These are phyloP conservation scores for Sitta carolinensis DNA, from an alignment of 2,797 vertebrate genomes.

Conservation along the genomic window DNA sequence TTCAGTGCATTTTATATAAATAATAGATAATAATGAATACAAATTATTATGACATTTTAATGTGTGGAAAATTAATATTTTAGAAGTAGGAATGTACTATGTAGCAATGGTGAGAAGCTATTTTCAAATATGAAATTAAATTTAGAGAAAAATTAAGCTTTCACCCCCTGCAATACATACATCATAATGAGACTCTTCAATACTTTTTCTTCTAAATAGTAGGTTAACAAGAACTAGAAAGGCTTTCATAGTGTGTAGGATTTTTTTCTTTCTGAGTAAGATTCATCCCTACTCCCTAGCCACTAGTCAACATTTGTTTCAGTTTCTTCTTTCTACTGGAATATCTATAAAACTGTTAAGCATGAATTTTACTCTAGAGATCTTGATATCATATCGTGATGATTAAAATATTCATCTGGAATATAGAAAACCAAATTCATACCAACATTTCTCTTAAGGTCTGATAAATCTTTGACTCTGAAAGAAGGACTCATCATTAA, in stretches of 20 bases:
- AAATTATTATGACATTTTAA: neutral
- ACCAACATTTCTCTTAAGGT: neutral
- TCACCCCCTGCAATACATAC: neutral
- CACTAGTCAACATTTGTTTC: neutral
- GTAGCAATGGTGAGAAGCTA: neutral
- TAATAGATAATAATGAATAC: neutral
- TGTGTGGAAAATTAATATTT: neutral
- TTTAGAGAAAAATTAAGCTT: neutral
- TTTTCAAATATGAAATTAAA: neutral
- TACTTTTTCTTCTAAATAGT: neutral
- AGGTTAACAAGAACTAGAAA: neutral
- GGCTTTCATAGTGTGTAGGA: neutral
- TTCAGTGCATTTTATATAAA: neutral
- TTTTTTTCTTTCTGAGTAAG: neutral
- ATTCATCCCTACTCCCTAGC: neutral
- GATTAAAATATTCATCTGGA: neutral
- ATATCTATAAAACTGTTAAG: neutral
- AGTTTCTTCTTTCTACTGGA: neutral
- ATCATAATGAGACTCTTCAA: neutral
- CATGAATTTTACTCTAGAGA: neutral
- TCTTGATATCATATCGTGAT: neutral
- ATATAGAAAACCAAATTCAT: neutral
- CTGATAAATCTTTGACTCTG: neutral
- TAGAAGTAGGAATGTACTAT: neutral
- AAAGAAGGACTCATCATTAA: neutral